Evolutionary conservation across 2,113 vertebrate genomes (phyloP).

Genomic region (Pterocles orientalis): DNA sequence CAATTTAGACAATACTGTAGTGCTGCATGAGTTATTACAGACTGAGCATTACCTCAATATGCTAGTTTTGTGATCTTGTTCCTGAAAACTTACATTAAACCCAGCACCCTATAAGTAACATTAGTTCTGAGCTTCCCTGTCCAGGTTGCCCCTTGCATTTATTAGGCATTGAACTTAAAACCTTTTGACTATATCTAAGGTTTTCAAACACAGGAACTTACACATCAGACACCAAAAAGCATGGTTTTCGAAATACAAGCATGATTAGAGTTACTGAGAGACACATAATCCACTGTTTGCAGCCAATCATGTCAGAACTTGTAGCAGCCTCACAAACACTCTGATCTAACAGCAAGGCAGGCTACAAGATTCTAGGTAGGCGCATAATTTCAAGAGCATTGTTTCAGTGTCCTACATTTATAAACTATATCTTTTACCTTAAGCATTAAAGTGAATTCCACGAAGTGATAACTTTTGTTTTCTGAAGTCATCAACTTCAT

Average conservation of each 20-base stretch:
- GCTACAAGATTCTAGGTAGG: not conserved
- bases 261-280: not conserved
- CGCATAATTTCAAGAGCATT: not conserved
- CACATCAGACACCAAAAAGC: accelerated
- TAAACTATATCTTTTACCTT: not conserved
- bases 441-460: not conserved
- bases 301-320: not conserved
- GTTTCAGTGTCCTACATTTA: not conserved
- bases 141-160: not conserved
- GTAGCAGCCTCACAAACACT: not conserved
- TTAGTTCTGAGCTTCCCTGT: not conserved
- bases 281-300: not conserved
- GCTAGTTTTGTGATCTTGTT: not conserved
- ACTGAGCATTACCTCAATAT: not conserved
- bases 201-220: not conserved
- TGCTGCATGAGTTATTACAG: not conserved
- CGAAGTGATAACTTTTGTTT: not conserved
- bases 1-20: not conserved
- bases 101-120: not conserved
- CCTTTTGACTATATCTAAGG: not conserved
- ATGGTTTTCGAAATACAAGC: not conserved
- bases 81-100: not conserved
- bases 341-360: not conserved
- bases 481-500: not conserved
- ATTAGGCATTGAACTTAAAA: not conserved